Evolutionary conservation across 2,888 invertebrate species (phyloP), one percentile per base, ranked within the genome.

Genomic region (Acleris cristana): DNA sequence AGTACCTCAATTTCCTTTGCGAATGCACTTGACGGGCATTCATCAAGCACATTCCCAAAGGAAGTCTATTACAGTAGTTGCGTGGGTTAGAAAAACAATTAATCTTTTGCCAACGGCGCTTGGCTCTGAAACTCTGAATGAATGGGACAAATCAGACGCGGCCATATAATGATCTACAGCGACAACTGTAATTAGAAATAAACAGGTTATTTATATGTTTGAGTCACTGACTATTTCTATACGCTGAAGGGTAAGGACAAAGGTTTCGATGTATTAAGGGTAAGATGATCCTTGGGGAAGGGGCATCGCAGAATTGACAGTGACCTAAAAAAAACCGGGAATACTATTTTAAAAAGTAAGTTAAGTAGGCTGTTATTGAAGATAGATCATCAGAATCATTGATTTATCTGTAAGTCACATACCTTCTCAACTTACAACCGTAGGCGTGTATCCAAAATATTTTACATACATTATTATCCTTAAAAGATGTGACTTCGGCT

Each of bases 151-250:
- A 66, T 57, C 66, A 56, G 53, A 52, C 44, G 26, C 44, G 55
- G 40, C n/a, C 40, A 30, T 49, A 23, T 23, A 14, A 63, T 49
- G 64, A 52, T 40, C 51, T 18, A 48, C 44, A 56, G 56, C 45
- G 44, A 66, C 65, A 66, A 45, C 56, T 57, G 66, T 61, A 44
- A 67, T 63, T 53, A 67, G 45, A 65, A 60, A 49, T 65, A 65
- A 65, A 59, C 59, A 45, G 7, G 34, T 54, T 49, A 63, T 63
- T 63, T 63, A 67, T 40, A 26, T 23, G 53, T 53, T 19, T 21
- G 40, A 54, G 23, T 44, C 30, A 21, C 53, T 54, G 23, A 34
- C 52, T 49, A 57, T 48, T 66, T 61, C n/a, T 44, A 44, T 40
- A 44, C n/a, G 2, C 48, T 8, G 48, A 8, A 18, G 16, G 18